Conservation (phyloP, 2,888 invertebrate genomes). For the Baronia brevicornis region DNA sequence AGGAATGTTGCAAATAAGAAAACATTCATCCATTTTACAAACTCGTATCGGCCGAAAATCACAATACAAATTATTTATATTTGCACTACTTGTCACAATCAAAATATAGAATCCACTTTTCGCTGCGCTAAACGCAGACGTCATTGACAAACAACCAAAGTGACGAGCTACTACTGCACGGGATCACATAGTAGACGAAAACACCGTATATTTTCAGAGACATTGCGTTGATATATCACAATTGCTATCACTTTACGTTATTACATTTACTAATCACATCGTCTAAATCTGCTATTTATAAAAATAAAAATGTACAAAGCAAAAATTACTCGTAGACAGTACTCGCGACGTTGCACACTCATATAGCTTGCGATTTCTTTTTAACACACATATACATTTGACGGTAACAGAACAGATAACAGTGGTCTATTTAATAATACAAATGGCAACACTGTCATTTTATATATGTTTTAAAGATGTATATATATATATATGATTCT, state of each 20-base stretch:
- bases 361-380: slow-evolving; percentile 66
- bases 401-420: slow-evolving; percentile 63
- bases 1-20: slow-evolving; percentile 61
- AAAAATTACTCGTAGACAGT: slow-evolving; percentile 67
- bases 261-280: slow-evolving; percentile 59
- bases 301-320: slow-evolving; percentile 74
- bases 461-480: no score
- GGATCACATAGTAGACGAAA: slow-evolving; percentile 67
- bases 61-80: slow-evolving; percentile 62
- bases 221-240: slow-evolving; percentile 66
- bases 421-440: slow-evolving; percentile 25
- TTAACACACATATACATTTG: slow-evolving; percentile 37
- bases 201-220: slow-evolving; percentile 60
- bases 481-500: no score
- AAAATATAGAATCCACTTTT: slow-evolving; percentile 73
- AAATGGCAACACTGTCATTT: slow-evolving; percentile 27
- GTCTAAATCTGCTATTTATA: slow-evolving; percentile 61
- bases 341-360: slow-evolving; percentile 73
- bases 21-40: slow-evolving; percentile 71
- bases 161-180: slow-evolving; percentile 71
- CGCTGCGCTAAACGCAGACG: slow-evolving; percentile 75
- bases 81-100: slow-evolving; percentile 73
- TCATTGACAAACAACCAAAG: slow-evolving; percentile 75
- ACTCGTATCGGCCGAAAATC: slow-evolving; percentile 64
- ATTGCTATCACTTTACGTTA: slow-evolving; percentile 66